Evolutionary conservation across 2,113 vertebrate species (phyloP), one percentile per base, ranked within the genome.

Genomic region (Oreotrochilus melanogaster): DNA sequence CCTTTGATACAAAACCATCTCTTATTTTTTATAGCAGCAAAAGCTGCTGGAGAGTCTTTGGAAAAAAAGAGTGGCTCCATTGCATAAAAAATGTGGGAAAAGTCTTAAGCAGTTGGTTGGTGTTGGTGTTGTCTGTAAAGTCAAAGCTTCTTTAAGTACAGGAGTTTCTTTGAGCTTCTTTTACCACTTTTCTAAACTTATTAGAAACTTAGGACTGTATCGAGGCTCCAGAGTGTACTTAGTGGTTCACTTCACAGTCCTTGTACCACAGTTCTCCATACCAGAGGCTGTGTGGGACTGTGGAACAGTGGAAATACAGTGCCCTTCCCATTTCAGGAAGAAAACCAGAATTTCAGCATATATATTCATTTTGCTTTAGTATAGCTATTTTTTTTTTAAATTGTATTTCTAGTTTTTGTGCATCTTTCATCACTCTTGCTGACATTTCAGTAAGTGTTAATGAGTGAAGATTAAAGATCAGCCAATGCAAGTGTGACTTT

Each of bases 401-500:
- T 60, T 53, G 3, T 66, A 15, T 74, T 78, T 81, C 14, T 91
- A 57, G 53, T 84, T 86, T n/a, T 42, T 73, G 54, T 65, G 42
- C 85, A 11, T 48, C 56, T 86, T 90, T 11, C 24, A 5, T 91
- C 70, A 69, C 87, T 31, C 18, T 75, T 60, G 22, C 54, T 92
- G 72, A 64, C 28, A 65, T 86, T 89, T 94, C 58, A 70, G 81
- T 56, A 91, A 89, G 92, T 69, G 35, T 60, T 81, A 18, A 6
- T 80, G 73, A 89, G 51, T 27, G 69, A 78, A 64, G 47, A 93
- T 81, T 86, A 81, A 89, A 89, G 50, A 16, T 7, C 42, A 86
- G 47, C 48, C 54, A 73, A 18, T 81, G 31, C 48, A 83, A 93
- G 69, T 88, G 31, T 85, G 67, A 76, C 45, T 95, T 96, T 78